phyloP scores from a whole-genome alignment of 1,140 invertebrate genomes.

The Trichonephila clavipes region DNA sequence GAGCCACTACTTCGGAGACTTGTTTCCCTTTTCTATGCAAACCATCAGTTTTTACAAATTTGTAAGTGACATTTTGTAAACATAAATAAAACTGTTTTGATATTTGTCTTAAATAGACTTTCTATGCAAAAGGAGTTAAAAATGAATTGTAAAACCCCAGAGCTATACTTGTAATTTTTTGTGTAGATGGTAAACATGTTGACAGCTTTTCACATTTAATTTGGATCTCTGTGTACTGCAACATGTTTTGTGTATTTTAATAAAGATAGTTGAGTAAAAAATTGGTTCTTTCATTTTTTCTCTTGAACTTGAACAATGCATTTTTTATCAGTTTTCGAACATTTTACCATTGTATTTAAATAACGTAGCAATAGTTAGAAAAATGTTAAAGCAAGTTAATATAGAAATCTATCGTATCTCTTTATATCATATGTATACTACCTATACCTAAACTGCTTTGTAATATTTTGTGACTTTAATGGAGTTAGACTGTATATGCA shows the following conservation, averaged over 20 bases:
- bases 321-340: no score
- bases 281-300: background rate
- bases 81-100: slow-evolving; percentile 56
- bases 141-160: slow-evolving; percentile 53
- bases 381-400: no score
- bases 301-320: no score
- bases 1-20: slow-evolving; percentile 40
- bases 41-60: slow-evolving; percentile 72
- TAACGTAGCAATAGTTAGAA: no score
- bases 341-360: background rate
- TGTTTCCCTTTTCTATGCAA: slow-evolving; percentile 67
- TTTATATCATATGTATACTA: no score
- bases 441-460: no score
- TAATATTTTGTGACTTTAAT: no score
- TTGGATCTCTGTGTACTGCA: slow-evolving; percentile 65
- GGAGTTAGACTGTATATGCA: no score
- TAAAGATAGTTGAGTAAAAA: slow-evolving; percentile 72
- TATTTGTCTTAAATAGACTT: slow-evolving; percentile 67
- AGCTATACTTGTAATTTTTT: slow-evolving; percentile 71
- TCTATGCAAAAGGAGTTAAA: slow-evolving; percentile 50
- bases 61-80: slow-evolving; percentile 65
- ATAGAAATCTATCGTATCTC: no score
- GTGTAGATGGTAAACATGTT: slow-evolving; percentile 74
- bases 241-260: slow-evolving; percentile 76
- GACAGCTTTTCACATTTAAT: slow-evolving; percentile 71